These are phyloP conservation scores for Catocala sponsa DNA, from an alignment of 2,888 invertebrate genomes.

Conservation along the genomic window DNA sequence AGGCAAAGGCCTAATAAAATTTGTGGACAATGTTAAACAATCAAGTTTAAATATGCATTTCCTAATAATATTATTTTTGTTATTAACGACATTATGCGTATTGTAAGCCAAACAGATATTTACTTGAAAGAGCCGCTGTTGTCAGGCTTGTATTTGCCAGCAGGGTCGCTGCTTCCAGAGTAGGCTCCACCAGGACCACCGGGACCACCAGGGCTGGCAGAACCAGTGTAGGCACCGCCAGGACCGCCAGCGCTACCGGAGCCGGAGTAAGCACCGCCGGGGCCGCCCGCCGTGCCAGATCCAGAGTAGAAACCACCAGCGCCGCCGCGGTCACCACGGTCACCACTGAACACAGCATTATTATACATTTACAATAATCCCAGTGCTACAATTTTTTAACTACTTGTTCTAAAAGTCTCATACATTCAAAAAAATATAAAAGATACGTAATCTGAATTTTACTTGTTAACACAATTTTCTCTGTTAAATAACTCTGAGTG, in stretches of 20 bases:
- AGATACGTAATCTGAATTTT: too few relatives aligned
- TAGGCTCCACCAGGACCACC: conserved; percentile 51
- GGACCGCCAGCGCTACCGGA: conserved; percentile 35
- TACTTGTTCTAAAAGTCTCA: too few relatives aligned
- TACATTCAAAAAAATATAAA: too few relatives aligned
- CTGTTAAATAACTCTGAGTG: too few relatives aligned
- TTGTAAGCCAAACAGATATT: conserved; percentile 23
- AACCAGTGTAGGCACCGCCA: conserved; percentile 42
- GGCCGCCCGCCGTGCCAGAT: conserved; percentile 39
- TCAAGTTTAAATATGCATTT: neutral
- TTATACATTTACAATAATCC: too few relatives aligned
- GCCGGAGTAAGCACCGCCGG: conserved; percentile 52
- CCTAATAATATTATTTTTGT: neutral
- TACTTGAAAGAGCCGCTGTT: conserved; percentile 55
- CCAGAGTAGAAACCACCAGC: conserved; percentile 58
- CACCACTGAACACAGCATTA: conserved; percentile 39
- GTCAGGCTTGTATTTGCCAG: conserved; percentile 63
- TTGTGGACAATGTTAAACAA: neutral
- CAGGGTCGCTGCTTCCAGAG: conserved; percentile 44
- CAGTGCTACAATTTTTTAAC: too few relatives aligned
- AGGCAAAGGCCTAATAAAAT: neutral
- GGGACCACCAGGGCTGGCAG: conserved; percentile 37
- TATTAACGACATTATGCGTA: neutral
- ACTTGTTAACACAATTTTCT: too few relatives aligned
- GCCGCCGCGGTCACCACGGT: conserved; percentile 52